Conservation (phyloP, 1,140 invertebrate species). For the Ceratina japonica region DNA sequence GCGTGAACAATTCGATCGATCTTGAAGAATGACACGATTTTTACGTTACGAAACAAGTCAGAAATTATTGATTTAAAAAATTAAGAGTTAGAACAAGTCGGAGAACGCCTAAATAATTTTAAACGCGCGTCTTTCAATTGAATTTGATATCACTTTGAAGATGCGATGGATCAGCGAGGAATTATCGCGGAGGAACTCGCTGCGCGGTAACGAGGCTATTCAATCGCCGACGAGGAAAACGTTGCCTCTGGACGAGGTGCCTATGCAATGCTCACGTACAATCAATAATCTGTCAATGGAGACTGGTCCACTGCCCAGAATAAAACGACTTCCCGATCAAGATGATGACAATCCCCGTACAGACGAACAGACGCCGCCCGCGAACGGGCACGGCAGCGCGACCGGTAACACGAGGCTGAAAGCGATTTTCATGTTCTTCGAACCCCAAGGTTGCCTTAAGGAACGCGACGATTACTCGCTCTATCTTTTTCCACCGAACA, state of each 20-base stretch:
- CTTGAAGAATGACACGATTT: no score
- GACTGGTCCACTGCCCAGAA: constrained; percentile 73
- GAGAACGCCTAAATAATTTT: background rate
- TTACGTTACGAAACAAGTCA: no score
- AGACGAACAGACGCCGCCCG: constrained; percentile 71
- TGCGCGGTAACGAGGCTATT: constrained; percentile 74
- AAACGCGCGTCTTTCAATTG: background rate
- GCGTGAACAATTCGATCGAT: no score
- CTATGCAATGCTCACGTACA: constrained; percentile 73
- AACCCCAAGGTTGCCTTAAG: constrained; percentile 90
- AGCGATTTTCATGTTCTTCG: constrained; percentile 85
- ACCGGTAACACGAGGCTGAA: constrained; percentile 78
- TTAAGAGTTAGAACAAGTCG: no score
- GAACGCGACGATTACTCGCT: constrained; percentile 92
- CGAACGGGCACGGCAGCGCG: constrained; percentile 71
- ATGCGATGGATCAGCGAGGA: constrained; percentile 77
- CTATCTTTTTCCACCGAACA: constrained; percentile 91
- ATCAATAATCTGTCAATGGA: constrained; percentile 78
- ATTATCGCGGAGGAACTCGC: constrained; percentile 76
- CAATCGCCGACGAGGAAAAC: constrained; percentile 67
- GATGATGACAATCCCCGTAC: constrained; percentile 61
- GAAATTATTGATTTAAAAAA: no score
- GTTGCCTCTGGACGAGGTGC: constrained; percentile 70
- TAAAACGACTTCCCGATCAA: constrained; percentile 75
- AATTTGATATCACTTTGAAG: constrained; percentile 56